Evolutionary conservation across 2,113 vertebrate species (phyloP), one percentile per base, ranked within the genome.

Genomic region (Megalops atlanticus): DNA sequence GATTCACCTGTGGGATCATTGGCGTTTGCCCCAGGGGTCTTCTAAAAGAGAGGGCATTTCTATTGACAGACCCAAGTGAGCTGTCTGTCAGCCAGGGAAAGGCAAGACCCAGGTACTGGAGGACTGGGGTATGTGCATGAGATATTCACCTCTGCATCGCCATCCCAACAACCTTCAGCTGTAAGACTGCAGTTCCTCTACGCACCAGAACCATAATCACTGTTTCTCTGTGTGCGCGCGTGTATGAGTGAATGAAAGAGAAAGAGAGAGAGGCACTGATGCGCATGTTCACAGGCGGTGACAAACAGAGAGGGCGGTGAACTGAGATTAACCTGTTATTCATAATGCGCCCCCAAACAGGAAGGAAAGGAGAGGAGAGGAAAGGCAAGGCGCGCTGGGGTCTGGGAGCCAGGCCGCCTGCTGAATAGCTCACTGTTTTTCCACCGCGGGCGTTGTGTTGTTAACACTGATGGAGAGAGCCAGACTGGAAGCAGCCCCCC

Each of bases 301-400:
- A 64, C n/a, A 64, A 31, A 31, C n/a, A n/a, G 6, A 36, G 18
- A 31, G 24, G 72, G 38, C 6, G 31, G 41, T 76, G 80, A 81
- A 81, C 80, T 70, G 54, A 14, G 33, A 39, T 75, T 81, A 81
- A 78, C 54, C 68, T 82, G 35, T 15, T 18, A 79, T 41, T 82
- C 45, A 84, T 78, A 74, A 80, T 81, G 54, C 78, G 79, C 45
- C 80, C 78, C 15, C 81, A 84, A 80, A 83, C 77, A 86, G 88
- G 85, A 89, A 91, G 85, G 81, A 86, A 87, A 82, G 39, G 52
- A 33, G 80, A 31, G 81, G 79, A 81, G 82, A 81, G 84, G 80
- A 88, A 83, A 87, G 70, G 72, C 83, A 76, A 81, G 79, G 85
- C 80, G n/a, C 39, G 16, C 47, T 52, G 40, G 82, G n/a, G 36